A percentile compares a stretch with the other conserved stretches of the same genome.
Conservation (phyloP, 1,140 invertebrate species). For the Brachionus plicatilis region DNA sequence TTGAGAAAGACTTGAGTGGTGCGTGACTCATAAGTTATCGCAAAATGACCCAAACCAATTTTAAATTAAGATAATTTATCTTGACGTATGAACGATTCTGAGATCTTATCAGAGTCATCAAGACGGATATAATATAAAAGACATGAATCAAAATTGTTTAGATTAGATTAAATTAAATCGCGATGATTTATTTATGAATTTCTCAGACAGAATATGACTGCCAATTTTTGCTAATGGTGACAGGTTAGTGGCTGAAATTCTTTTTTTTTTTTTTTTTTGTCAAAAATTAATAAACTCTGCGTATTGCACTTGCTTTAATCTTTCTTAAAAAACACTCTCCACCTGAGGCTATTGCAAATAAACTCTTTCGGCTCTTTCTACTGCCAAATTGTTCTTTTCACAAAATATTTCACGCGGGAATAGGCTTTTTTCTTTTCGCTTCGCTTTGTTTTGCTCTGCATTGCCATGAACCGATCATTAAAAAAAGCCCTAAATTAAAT, state of each 20-base stretch:
- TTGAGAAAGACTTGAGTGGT: background rate
- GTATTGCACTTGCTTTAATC: background rate
- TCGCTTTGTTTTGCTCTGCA: background rate
- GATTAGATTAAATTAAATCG: slow-evolving; percentile 8
- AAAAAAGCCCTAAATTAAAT: background rate
- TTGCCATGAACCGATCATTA: background rate
- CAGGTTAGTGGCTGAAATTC: background rate
- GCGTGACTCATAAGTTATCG: background rate
- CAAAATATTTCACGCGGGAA: background rate
- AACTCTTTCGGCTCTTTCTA: background rate
- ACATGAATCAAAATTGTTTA: slow-evolving; percentile 28
- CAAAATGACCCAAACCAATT: background rate
- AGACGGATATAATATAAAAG: background rate
- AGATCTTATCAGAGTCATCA: background rate
- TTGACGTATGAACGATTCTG: background rate
- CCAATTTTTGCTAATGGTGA: background rate
- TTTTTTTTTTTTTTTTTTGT: background rate
- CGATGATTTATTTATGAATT: background rate
- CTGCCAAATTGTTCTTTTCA: background rate
- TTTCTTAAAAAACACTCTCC: background rate
- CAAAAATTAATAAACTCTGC: background rate
- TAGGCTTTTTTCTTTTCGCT: background rate
- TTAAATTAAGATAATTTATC: background rate
- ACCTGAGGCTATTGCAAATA: background rate
- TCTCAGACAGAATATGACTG: background rate